phyloP scores from a whole-genome alignment of 2,888 invertebrate species.

The Scaptomyza cyrtandrae region DNA sequence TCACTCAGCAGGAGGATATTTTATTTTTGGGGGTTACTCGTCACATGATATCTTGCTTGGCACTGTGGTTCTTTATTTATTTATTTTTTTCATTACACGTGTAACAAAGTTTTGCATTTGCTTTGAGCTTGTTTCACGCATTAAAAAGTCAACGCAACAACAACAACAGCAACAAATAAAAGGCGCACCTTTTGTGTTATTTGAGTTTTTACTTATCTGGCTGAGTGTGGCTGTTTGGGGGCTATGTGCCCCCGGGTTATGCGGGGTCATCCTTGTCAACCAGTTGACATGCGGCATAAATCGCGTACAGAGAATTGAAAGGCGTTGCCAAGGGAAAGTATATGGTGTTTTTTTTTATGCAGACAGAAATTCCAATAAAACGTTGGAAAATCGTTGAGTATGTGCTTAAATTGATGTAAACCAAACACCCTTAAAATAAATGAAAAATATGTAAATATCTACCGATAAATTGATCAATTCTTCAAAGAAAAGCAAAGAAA shows the following conservation, averaged over 20 bases:
- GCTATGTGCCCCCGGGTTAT: slow-evolving; percentile 40
- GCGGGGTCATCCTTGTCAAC: slow-evolving; percentile 71
- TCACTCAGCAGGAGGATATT: slow-evolving; percentile 45
- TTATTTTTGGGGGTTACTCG: slow-evolving; percentile 16
- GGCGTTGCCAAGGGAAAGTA: slow-evolving; percentile 33
- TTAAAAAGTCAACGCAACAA: slow-evolving; percentile 50
- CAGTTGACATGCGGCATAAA: slow-evolving; percentile 75
- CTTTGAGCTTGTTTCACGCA: slow-evolving; percentile 70
- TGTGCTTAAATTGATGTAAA: slow-evolving; percentile 17
- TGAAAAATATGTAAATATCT: slow-evolving; percentile 8
- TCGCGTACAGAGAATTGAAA: slow-evolving; percentile 68
- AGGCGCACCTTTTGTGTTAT: slow-evolving; percentile 31
- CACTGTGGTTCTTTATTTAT: slow-evolving; percentile 66
- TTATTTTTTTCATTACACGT: slow-evolving; percentile 80
- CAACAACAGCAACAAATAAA: slow-evolving; percentile 11
- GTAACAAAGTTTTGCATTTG: slow-evolving; percentile 77
- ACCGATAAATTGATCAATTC: not conserved
- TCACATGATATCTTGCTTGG: slow-evolving; percentile 60
- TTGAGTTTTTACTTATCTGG: slow-evolving; percentile 65
- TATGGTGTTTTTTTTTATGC: slow-evolving; percentile 4
- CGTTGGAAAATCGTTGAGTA: slow-evolving; percentile 34
- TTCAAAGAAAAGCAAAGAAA: not conserved
- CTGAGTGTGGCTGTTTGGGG: slow-evolving; percentile 19
- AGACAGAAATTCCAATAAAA: slow-evolving; percentile 35
- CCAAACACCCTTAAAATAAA: slow-evolving; percentile 7